Conservation (phyloP, 2,797 vertebrate genomes). For the Enoplosus armatus region DNA sequence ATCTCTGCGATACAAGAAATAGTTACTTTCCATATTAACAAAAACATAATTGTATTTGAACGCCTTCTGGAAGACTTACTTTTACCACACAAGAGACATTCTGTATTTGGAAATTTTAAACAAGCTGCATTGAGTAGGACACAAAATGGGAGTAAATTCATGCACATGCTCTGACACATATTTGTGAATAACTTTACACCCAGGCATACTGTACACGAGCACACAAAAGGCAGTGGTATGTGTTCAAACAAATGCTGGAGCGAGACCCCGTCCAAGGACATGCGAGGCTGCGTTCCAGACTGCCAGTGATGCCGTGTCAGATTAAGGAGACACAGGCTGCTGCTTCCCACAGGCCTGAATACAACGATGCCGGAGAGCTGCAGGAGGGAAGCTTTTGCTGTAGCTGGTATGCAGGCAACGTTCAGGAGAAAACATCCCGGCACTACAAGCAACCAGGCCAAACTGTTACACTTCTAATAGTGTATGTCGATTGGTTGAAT, state of each 20-base stretch:
- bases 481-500: fast-evolving
- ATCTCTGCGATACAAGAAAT: background rate
- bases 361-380: conserved; percentile 56
- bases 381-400: conserved; percentile 52
- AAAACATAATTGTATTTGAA: background rate
- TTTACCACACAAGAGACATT: background rate
- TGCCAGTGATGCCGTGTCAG: conserved; percentile 73
- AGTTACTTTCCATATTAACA: background rate
- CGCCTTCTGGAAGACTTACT: background rate
- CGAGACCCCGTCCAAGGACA: conserved; percentile 55
- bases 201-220: conserved; percentile 17
- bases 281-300: conserved; percentile 61
- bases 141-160: background rate
- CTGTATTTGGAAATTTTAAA: background rate
- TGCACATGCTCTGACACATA: background rate
- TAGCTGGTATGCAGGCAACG: conserved; percentile 34
- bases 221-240: conserved; percentile 40
- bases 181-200: conserved; percentile 18
- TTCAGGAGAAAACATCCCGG: conserved; percentile 17
- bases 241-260: conserved; percentile 48
- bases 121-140: background rate
- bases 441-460: background rate
- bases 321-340: conserved; percentile 72
- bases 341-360: conserved; percentile 69
- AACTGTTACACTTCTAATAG: background rate